These are phyloP conservation scores for Phrynocephalus forsythii DNA, from an alignment of 2,797 vertebrate species.

Conservation along the genomic window DNA sequence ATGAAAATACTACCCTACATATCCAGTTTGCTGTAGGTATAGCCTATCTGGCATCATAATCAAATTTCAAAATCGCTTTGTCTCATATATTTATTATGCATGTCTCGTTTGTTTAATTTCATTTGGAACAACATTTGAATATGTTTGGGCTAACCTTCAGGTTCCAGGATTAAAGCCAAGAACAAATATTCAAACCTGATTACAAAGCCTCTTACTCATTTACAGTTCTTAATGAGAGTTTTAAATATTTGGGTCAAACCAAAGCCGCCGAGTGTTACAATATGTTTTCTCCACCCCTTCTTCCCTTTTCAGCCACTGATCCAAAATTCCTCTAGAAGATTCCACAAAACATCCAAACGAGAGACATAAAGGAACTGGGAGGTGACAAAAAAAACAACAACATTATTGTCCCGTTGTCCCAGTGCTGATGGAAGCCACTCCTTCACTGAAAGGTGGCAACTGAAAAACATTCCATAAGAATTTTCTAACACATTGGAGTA, in stretches of 20 bases:
- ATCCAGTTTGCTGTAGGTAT: not conserved
- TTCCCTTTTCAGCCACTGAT: not conserved
- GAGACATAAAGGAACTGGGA: not conserved
- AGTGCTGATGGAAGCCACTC: not conserved
- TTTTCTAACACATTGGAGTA: not conserved
- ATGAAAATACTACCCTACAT: not conserved
- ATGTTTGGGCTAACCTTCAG: not conserved
- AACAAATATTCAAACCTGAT: not conserved
- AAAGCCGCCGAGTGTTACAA: not conserved
- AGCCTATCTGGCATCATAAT: not conserved
- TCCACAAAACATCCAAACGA: not conserved
- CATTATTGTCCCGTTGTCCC: not conserved
- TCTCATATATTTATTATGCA: not conserved
- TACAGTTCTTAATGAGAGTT: not conserved
- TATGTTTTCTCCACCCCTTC: not conserved
- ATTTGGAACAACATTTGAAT: not conserved
- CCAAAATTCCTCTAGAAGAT: not conserved
- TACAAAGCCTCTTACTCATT: not conserved
- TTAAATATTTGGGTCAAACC: not conserved
- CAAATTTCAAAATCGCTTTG: not conserved
- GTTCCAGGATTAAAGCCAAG: not conserved
- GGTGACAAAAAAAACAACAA: not conserved
- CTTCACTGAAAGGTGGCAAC: not conserved
- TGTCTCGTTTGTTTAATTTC: not conserved
- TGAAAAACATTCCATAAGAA: not conserved